Evolutionary conservation across 2,888 invertebrate genomes (phyloP).

Genomic region (Athripsodes cinereus): DNA sequence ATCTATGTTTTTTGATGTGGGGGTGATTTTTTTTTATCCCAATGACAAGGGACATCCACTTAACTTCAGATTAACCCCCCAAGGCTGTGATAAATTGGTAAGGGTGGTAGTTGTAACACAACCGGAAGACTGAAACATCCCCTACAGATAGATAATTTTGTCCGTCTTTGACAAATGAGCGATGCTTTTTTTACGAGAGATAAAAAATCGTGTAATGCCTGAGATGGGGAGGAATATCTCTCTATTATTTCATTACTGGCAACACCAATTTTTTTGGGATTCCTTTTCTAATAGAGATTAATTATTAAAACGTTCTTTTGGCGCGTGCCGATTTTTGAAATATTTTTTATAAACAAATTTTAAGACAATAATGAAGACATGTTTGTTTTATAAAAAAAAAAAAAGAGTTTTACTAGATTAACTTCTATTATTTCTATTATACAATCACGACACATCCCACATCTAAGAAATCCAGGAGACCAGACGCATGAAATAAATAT

Average conservation of each 20-base stretch:
- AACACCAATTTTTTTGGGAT: too few species aligned
- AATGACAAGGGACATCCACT: constrained; percentile 28
- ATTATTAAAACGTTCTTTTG: too few species aligned
- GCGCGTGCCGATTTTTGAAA: too few species aligned
- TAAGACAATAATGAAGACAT: too few species aligned
- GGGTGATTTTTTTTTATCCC: constrained; percentile 24
- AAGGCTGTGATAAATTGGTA: constrained; percentile 27
- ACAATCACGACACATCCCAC: too few species aligned
- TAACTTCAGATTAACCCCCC: constrained; percentile 27
- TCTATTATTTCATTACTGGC: background rate
- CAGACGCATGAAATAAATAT: too few species aligned
- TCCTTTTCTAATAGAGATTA: too few species aligned
- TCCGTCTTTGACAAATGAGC: constrained; percentile 24
- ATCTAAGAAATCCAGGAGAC: too few species aligned
- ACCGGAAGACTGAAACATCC: constrained; percentile 13
- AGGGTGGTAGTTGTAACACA: constrained; percentile 20
- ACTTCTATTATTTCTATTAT: too few species aligned
- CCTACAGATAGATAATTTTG: constrained; percentile 6
- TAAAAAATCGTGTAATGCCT: constrained; percentile 11
- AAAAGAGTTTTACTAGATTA: too few species aligned
- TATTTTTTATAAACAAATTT: too few species aligned
- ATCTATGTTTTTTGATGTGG: constrained; percentile 4
- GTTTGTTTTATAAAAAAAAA: too few species aligned
- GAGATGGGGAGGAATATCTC: constrained; percentile 2
- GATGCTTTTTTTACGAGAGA: constrained; percentile 11